These are phyloP conservation scores for Theocolax elegans DNA, from an alignment of 1,140 invertebrate genomes.

Conservation along the genomic window DNA sequence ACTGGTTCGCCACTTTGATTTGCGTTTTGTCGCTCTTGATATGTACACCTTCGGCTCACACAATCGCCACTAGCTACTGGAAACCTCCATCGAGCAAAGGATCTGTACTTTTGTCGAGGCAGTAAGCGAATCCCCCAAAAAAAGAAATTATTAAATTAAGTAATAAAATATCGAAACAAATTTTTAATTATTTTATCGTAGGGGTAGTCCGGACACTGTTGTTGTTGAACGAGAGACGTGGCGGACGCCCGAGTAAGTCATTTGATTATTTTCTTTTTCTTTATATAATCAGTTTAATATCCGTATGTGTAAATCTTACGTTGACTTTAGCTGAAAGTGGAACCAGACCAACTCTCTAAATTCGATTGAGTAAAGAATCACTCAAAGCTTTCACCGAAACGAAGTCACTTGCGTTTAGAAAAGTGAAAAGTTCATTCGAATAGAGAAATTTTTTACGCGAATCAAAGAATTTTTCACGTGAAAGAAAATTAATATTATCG, in stretches of 20 bases:
- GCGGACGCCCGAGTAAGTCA: conserved; percentile 58
- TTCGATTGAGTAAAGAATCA: no score
- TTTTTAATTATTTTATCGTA: conserved; percentile 21
- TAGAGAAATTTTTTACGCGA: no score
- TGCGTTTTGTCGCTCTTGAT: conserved; percentile 59
- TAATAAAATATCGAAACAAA: background rate
- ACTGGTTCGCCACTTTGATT: conserved; percentile 69
- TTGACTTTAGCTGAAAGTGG: no score
- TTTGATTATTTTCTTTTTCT: conserved; percentile 14
- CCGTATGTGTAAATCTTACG: no score
- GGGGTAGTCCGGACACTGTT: conserved; percentile 57
- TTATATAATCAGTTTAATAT: conserved; percentile 11
- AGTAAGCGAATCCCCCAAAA: conserved; percentile 52
- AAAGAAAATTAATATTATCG: no score
- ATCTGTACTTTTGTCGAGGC: conserved; percentile 51
- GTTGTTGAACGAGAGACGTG: conserved; percentile 55
- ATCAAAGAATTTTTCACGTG: no score
- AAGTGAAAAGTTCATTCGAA: no score
- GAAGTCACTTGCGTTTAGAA: no score
- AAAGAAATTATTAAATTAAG: no score
- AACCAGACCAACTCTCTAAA: no score
- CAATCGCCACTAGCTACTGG: conserved; percentile 57
- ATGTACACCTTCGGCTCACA: conserved; percentile 63
- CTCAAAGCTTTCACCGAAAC: no score
- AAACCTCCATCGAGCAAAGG: conserved; percentile 47